These are phyloP conservation scores for Alces alces DNA, from an alignment of 2,113 vertebrate species.

Conservation along the genomic window DNA sequence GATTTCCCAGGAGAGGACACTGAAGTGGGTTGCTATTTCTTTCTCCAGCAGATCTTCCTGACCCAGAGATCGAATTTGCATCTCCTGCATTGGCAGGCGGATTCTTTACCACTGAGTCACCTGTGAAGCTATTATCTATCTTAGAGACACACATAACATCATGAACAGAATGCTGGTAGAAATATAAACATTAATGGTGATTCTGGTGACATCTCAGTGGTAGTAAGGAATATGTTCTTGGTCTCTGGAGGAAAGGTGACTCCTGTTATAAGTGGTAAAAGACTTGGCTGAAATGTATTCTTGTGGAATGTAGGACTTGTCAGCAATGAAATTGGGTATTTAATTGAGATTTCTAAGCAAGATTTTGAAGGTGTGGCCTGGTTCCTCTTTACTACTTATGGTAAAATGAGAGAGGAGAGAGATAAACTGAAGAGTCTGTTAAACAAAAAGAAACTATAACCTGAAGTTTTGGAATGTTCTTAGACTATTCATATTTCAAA, in stretches of 20 bases:
- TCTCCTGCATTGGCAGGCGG: background rate
- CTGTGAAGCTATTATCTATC: background rate
- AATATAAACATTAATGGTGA: background rate
- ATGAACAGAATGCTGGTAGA: background rate
- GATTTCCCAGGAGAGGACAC: background rate
- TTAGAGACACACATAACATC: background rate
- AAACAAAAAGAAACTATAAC: background rate
- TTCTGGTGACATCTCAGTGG: background rate
- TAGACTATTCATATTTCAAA: background rate
- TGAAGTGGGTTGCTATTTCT: background rate
- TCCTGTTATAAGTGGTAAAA: background rate
- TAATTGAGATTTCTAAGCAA: background rate
- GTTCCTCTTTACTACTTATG: background rate
- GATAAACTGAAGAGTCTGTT: background rate
- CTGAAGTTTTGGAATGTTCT: background rate
- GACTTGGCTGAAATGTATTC: background rate
- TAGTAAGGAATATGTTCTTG: background rate
- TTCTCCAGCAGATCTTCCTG: background rate
- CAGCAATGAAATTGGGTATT: background rate
- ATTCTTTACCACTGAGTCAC: background rate
- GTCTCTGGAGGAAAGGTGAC: background rate
- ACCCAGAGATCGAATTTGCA: rapidly evolving
- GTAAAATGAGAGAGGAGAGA: background rate
- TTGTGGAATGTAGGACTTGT: background rate
- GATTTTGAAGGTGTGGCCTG: background rate